Evolutionary conservation across 2,797 vertebrate species (phyloP), one percentile per base, ranked within the genome.

Genomic region (Scolopax bukidnonensis): DNA sequence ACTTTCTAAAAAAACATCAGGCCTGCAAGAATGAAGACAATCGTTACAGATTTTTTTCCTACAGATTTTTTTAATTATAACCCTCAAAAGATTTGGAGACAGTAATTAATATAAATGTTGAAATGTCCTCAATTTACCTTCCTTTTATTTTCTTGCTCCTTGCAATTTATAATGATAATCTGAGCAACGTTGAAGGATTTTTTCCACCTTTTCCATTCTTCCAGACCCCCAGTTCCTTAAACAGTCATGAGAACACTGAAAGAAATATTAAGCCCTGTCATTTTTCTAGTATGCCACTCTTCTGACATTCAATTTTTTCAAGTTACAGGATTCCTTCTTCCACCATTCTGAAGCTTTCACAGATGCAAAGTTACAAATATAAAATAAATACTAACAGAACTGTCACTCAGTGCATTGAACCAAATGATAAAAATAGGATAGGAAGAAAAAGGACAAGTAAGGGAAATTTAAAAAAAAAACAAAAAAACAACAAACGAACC

Each of bases 401-500:
- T 75, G 43, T 83, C 60, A 67, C 16, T 75, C 41, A 25, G 3
- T 43, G 7, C 56, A 47, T 32, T 88, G 57, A 91, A 65, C 9
- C 9, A 78, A 90, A 82, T 14, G 10, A 43, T 5, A 57, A 15
- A 86, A 84, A 56, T 10, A 61, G 9, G 12, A 28, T 40, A 51
- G 19, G 14, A 88, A 57, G 28, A 87, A 30, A 94, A 87, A 95
- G 45, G 6, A 48, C 1, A 8, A 79, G 7, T 43, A 70, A 75
- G 12, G 16, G 20, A 60, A 83, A 65, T 6, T 3, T 11, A n/a
- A 40, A 41, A 30, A 16, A 17, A 19, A 13, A 38, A 47, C 36
- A 30, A 16, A 17, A 11, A 33, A 38, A 3, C 19, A 2, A 0
- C 6, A 11, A 25, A 68, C 27, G 18, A 53, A 30, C 17, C 11